phyloP scores from a whole-genome alignment of 2,797 vertebrate genomes.

The Eulemur albifrons region DNA sequence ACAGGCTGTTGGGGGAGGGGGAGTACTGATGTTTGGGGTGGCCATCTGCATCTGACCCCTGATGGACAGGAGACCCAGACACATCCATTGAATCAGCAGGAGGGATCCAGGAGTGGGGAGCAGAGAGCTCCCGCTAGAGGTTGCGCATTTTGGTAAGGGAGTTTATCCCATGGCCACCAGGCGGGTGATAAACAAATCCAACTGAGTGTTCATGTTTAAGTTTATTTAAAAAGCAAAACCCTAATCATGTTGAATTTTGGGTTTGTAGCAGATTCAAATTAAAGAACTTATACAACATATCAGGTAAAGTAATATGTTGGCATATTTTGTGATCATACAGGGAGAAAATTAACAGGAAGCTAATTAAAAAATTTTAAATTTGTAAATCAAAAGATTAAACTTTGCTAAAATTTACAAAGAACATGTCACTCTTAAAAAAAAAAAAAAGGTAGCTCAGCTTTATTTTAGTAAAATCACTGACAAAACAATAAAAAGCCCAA shows the following conservation, averaged over 20 bases:
- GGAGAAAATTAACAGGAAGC: not conserved
- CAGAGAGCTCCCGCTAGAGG: rapidly evolving
- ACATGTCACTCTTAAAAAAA: not conserved
- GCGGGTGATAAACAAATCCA: not conserved
- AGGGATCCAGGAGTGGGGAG: not conserved
- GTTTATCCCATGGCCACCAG: not conserved
- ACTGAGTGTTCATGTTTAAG: not conserved
- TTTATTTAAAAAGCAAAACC: not conserved
- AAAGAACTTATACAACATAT: not conserved
- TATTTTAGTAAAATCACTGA: conserved; percentile 60
- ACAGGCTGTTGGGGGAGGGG: not conserved
- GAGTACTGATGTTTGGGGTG: not conserved
- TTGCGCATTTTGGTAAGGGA: not conserved
- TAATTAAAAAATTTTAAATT: not conserved
- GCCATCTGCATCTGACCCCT: not conserved
- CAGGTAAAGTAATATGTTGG: not conserved
- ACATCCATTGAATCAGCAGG: not conserved
- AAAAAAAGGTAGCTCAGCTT: conserved; percentile 27
- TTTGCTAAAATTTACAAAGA: conserved; percentile 45
- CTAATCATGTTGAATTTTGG: not conserved
- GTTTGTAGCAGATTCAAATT: not conserved
- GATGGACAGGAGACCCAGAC: not conserved
- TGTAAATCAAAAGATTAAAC: conserved; percentile 23
- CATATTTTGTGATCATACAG: not conserved
- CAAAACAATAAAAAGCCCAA: conserved; percentile 41